These are phyloP conservation scores for Hemaris fuciformis DNA, from an alignment of 2,888 invertebrate genomes.

Conservation along the genomic window DNA sequence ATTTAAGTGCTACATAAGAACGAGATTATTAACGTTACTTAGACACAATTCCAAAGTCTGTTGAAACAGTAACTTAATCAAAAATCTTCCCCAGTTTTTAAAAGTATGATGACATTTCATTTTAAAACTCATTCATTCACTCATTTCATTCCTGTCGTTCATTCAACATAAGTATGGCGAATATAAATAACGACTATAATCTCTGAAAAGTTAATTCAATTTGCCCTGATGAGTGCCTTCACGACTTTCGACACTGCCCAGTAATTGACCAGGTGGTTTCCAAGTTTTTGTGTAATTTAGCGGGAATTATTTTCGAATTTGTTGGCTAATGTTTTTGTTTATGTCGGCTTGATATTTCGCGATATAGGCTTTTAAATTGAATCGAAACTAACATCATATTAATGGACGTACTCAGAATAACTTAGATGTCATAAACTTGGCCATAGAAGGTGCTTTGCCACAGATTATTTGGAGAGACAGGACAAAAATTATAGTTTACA, in stretches of 20 bases:
- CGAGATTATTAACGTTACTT: no score
- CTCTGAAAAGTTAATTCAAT: no score
- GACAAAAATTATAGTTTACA: not conserved
- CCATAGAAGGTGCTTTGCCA: not conserved
- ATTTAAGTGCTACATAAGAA: no score
- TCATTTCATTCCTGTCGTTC: no score
- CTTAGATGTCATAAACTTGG: not conserved
- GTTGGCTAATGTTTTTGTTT: not conserved
- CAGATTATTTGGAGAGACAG: not conserved
- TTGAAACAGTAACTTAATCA: no score
- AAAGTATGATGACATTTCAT: no score
- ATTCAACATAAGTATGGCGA: no score
- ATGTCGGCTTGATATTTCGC: not conserved
- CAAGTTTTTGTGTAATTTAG: not conserved
- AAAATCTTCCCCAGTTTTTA: no score
- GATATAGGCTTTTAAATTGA: not conserved
- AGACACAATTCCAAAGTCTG: no score
- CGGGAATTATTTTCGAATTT: not conserved
- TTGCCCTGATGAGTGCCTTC: not conserved
- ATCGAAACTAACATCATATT: not conserved
- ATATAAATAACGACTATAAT: no score
- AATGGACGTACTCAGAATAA: not conserved
- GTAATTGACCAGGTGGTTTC: not conserved
- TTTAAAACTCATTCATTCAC: no score
- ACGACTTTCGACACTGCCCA: no score